These are phyloP conservation scores for Spialia ferax DNA, from an alignment of 2,888 invertebrate genomes.

Conservation along the genomic window DNA sequence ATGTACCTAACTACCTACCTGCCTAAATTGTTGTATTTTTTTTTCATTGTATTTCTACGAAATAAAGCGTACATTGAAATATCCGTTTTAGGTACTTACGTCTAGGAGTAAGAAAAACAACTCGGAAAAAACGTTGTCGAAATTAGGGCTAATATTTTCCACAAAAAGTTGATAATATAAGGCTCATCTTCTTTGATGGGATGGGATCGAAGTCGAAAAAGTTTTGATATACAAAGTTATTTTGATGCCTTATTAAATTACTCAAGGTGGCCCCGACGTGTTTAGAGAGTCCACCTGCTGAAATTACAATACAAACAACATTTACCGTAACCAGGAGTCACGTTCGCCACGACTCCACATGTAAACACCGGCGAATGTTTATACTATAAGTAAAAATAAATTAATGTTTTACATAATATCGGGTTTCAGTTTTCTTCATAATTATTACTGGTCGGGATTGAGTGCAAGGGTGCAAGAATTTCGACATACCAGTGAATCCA, in stretches of 20 bases:
- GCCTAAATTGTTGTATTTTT: no score
- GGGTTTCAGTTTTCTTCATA: constrained; percentile 27
- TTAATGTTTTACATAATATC: constrained; percentile 45
- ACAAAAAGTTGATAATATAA: constrained; percentile 25
- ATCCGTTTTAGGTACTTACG: no score
- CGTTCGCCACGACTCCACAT: constrained; percentile 40
- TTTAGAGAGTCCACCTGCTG: constrained; percentile 44
- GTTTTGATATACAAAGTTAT: constrained; percentile 31
- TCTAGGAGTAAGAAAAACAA: no score
- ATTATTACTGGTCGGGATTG: background rate
- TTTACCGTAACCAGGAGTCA: constrained; percentile 42
- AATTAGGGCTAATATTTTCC: background rate
- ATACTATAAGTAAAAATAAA: constrained; percentile 44
- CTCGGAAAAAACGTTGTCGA: no score
- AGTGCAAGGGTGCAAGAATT: background rate
- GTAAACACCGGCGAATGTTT: constrained; percentile 43
- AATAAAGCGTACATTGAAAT: no score
- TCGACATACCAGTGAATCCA: no score
- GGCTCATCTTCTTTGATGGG: background rate
- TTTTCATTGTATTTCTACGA: no score
- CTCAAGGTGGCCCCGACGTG: constrained; percentile 40
- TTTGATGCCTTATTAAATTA: constrained; percentile 37
- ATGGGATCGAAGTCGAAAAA: constrained; percentile 1
- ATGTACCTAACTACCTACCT: no score
- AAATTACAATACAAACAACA: constrained; percentile 41